Base-by-base conservation (phyloP, 2,888 invertebrate species). In the Rhodophaea formosa region DNA sequence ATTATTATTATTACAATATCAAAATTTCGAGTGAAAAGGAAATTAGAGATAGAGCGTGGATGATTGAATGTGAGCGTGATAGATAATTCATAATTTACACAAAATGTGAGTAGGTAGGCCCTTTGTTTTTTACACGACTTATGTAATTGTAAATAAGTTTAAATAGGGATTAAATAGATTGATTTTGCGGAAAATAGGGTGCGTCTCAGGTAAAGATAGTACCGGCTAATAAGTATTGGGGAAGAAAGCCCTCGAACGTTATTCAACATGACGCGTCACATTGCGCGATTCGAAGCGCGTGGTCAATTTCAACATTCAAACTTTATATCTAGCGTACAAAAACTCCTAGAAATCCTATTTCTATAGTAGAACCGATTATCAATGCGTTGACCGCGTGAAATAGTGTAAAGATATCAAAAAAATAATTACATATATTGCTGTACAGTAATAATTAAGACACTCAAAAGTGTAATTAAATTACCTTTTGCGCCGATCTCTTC, bases 401-500 rank as follows among this genome's bases (percentile, higher is more conserved):
- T 52, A 14, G 15, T 44, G 8, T 14, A 32, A 45, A 17, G 14
- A 14, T 43, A 53, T 12, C 10, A 12, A n/a, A 23, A 39, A 39
- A 39, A 12, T 39, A n/a, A n/a, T 12, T 3, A n/a, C 12, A 39
- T 39, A 39, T 12, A 39, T 12, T 39, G 3, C 12, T n/a, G n/a
- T 10, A 10, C 5, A 39, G 5, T n/a, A 8, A 12, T n/a, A 5
- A 16, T 35, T 1, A 17, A 35, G 16, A 16, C 16, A 32, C 10
- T 17, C 30, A 43, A 49, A 58, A 52, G 44, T 60, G 30, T 39
- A 65, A 63, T 14, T 63, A 73, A 23, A 69, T 64, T 72, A 89
- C 88, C 87, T 81, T 81, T 85, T 32, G 74, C 77, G 56, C 71
- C 79, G 61, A 69, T 69, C 60, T 84, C 85, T 68, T 86, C 86